Evolutionary conservation across 2,888 invertebrate species (phyloP).

Genomic region (Agelastica alni): DNA sequence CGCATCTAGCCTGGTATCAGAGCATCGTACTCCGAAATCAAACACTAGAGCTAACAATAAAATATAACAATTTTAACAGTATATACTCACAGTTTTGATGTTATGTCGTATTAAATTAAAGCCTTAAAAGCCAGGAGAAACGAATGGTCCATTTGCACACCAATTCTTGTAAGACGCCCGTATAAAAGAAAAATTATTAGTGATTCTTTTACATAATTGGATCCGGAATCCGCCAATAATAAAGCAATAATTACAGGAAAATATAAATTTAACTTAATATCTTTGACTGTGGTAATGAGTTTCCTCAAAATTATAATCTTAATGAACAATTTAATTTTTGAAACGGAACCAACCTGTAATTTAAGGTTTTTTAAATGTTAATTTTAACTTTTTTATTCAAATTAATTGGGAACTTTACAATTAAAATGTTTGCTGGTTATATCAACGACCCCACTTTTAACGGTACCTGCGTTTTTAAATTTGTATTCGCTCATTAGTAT

Average conservation of each 20-base stretch:
- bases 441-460: slow-evolving; percentile 12
- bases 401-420: slow-evolving; percentile 25
- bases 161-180: too few species aligned
- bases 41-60: too few species aligned
- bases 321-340: slow-evolving; percentile 20
- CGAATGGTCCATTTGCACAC: too few species aligned
- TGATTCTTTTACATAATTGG: slow-evolving; percentile 15
- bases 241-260: slow-evolving; percentile 17
- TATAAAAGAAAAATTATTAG: too few species aligned
- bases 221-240: slow-evolving; percentile 11
- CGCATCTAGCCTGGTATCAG: too few species aligned
- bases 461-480: too few species aligned
- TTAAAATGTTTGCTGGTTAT: slow-evolving; percentile 9
- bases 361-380: slow-evolving; percentile 26
- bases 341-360: slow-evolving; percentile 20
- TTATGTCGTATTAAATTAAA: too few species aligned
- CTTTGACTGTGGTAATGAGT: slow-evolving; percentile 18
- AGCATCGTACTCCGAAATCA: too few species aligned
- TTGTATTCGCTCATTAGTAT: too few species aligned
- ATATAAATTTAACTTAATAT: slow-evolving; percentile 15
- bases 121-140: too few species aligned
- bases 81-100: too few species aligned
- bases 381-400: slow-evolving; percentile 26
- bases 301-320: slow-evolving; percentile 19
- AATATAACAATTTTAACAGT: too few species aligned